phyloP scores from a whole-genome alignment of 2,113 vertebrate genomes.

The Fregata magnificens region DNA sequence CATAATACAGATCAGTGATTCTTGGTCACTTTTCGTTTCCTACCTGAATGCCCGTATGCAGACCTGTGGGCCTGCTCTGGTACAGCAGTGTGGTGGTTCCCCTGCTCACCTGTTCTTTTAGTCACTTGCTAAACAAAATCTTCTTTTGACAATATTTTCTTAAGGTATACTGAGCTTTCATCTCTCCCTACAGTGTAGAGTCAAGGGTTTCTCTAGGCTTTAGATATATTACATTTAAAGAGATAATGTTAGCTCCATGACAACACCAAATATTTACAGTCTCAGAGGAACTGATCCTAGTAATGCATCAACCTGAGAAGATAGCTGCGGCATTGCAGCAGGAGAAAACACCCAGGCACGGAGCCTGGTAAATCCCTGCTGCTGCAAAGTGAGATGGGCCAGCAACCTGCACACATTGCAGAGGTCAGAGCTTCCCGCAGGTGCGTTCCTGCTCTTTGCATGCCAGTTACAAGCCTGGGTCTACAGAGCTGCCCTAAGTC shows the following conservation, averaged over 20 bases:
- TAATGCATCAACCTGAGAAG: background rate
- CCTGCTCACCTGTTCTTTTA: background rate
- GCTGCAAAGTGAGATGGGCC: rapidly evolving
- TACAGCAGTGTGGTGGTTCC: background rate
- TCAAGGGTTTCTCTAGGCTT: background rate
- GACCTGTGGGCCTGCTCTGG: background rate
- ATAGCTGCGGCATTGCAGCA: background rate
- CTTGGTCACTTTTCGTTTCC: background rate
- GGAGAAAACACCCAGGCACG: background rate
- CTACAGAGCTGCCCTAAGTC: background rate
- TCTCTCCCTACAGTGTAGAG: background rate
- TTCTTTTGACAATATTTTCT: background rate
- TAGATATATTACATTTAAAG: background rate
- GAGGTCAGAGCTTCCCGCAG: background rate
- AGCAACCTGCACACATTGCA: background rate
- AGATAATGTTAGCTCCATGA: background rate
- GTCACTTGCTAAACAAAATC: background rate
- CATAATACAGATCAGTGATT: background rate
- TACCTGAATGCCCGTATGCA: background rate
- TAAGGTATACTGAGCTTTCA: background rate
- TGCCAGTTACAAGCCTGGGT: background rate
- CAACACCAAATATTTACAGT: background rate
- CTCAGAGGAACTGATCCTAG: background rate
- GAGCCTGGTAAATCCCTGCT: background rate
- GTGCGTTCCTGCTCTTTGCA: background rate